Evolutionary conservation across 2,113 vertebrate species (phyloP).

Genomic region (Ailuropoda melanoleuca): DNA sequence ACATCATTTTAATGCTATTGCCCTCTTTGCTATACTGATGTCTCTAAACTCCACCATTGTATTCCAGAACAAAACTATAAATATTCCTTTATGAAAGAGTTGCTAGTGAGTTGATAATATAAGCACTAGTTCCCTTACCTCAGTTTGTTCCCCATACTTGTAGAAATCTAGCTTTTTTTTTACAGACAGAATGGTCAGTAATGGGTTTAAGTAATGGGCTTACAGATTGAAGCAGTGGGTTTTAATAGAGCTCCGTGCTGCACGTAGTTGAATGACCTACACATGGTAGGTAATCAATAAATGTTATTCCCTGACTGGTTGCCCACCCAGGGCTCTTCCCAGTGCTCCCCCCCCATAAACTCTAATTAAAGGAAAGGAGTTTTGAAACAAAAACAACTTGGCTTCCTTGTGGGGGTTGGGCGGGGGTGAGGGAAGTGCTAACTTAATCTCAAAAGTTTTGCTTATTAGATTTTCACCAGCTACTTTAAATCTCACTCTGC

Average conservation of each 20-base stretch:
- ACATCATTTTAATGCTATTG: not conserved
- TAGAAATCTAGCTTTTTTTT: not conserved
- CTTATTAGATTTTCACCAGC: not conserved
- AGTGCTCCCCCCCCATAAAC: not conserved
- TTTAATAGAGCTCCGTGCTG: not conserved
- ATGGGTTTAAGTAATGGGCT: not conserved
- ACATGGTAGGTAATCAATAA: not conserved
- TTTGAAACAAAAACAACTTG: not conserved
- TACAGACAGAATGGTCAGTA: no score
- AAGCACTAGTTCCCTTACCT: not conserved
- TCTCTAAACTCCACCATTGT: not conserved
- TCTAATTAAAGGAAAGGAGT: not conserved
- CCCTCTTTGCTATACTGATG: not conserved
- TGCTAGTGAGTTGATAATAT: not conserved
- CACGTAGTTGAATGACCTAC: not conserved
- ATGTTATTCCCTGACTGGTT: not conserved
- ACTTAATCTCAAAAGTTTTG: not conserved
- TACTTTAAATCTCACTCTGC: not conserved
- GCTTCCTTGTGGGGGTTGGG: not conserved
- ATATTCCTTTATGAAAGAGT: not conserved
- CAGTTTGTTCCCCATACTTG: not conserved
- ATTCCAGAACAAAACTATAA: not conserved
- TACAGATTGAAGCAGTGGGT: not conserved
- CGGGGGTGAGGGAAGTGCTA: not conserved
- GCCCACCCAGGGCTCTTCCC: not conserved